These are phyloP conservation scores for Sialia sialis DNA, from an alignment of 2,113 vertebrate genomes.

Conservation along the genomic window DNA sequence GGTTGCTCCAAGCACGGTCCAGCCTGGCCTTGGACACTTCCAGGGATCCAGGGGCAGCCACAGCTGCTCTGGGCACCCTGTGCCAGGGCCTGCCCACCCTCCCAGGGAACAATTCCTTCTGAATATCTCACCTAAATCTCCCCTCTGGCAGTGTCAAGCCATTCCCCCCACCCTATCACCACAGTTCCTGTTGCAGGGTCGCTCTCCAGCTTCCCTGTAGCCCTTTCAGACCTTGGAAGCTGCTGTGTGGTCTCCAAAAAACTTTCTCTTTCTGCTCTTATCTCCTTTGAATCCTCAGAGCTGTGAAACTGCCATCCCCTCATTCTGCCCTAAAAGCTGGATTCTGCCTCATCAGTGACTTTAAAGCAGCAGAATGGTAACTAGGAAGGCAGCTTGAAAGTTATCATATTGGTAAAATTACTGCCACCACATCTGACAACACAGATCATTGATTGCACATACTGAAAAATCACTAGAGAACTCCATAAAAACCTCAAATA, in stretches of 20 bases:
- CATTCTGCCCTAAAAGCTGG: accelerated
- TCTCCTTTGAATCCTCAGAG: background rate
- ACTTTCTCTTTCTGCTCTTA: background rate
- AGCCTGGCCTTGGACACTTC: accelerated
- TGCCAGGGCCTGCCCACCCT: background rate
- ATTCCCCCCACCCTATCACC: background rate
- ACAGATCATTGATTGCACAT: background rate
- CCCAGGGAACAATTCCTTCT: background rate
- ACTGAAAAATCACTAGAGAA: background rate
- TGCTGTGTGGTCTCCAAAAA: background rate
- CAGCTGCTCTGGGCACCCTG: background rate
- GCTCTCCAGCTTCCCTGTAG: background rate
- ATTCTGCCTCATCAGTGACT: background rate
- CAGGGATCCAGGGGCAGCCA: background rate
- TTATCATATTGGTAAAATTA: background rate
- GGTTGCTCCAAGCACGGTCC: background rate
- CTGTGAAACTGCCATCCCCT: background rate
- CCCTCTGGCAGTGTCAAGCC: background rate
- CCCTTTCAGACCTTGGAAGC: background rate
- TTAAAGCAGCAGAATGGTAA: background rate
- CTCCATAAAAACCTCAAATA: background rate
- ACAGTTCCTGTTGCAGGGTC: background rate
- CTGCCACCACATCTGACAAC: background rate
- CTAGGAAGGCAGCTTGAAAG: background rate
- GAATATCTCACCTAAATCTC: too few species aligned